Evolutionary conservation across 1,140 invertebrate genomes (phyloP), one percentile per base, ranked within the genome.

Genomic region (Zelostemma sp.): DNA sequence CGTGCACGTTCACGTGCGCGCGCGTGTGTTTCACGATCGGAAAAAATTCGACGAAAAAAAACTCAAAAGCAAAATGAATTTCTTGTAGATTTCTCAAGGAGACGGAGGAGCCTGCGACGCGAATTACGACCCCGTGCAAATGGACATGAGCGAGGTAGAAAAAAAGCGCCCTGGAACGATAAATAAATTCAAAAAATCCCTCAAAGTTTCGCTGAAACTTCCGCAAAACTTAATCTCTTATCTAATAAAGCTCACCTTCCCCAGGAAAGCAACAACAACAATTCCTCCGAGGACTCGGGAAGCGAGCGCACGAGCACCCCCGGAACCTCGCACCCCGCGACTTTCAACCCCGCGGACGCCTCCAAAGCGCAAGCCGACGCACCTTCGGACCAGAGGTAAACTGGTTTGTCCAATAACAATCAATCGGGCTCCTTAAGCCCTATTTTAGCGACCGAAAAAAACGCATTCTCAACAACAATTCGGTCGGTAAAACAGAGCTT

Each of bases 141-240:
- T 88, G 87, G 87, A 88, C 71, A 83, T 88, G 81, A 88, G 87
- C 82, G 88, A 88, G 87, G 88, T 88, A 88, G 56, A 70, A 75
- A 70, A 49, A 35, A 72, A 73, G 51, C 56, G 41, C 14, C 84
- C 79, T 76, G 71, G 78, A 78, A 79, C 68, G 80, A 78, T 77
- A 79, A n/a, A n/a, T n/a, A n/a, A n/a, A n/a, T n/a, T n/a, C n/a
- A n/a, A n/a, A n/a, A n/a, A n/a, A n/a, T n/a, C n/a, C n/a, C n/a
- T n/a, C n/a, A n/a, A n/a, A n/a, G n/a, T n/a, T n/a, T n/a, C n/a
- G n/a, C n/a, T n/a, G n/a, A n/a, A n/a, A n/a, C n/a, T n/a, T n/a
- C n/a, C n/a, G n/a, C n/a, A n/a, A n/a, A n/a, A n/a, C n/a, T n/a
- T n/a, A n/a, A n/a, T n/a, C n/a, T n/a, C n/a, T n/a, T n/a, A n/a